Conservation (phyloP, 2,888 invertebrate species). For the Rhodophaea formosa region DNA sequence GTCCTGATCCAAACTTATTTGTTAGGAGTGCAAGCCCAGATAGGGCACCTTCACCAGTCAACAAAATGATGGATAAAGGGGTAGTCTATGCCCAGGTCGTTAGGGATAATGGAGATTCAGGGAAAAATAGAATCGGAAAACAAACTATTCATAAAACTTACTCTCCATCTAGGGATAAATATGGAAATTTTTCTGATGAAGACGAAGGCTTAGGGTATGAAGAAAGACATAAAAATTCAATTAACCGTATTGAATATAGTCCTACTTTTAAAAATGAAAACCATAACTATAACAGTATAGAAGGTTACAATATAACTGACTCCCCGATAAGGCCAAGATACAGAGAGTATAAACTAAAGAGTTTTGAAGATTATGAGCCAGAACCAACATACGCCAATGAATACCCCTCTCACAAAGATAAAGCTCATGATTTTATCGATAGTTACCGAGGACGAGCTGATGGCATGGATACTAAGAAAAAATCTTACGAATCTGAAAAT, state of each 20-base stretch:
- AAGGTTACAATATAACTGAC: slow-evolving; percentile 73
- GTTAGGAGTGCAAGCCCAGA: slow-evolving; percentile 71
- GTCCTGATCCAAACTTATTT: slow-evolving; percentile 73
- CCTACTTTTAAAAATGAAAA: slow-evolving; percentile 75
- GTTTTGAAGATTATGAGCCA: slow-evolving; percentile 75
- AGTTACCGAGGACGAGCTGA: slow-evolving; percentile 82
- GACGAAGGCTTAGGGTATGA: slow-evolving; percentile 91
- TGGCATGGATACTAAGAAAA: slow-evolving; percentile 83
- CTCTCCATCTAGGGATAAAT: slow-evolving; percentile 70
- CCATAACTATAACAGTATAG: slow-evolving; percentile 61
- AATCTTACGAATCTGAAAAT: slow-evolving; percentile 65
- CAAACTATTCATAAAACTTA: slow-evolving; percentile 79
- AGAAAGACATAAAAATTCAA: slow-evolving; percentile 69
- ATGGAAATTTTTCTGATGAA: slow-evolving; percentile 85
- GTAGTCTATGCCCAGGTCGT: slow-evolving; percentile 90
- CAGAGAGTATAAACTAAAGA: slow-evolving; percentile 79
- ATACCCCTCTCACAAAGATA: slow-evolving; percentile 53
- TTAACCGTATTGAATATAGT: slow-evolving; percentile 65
- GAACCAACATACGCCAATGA: slow-evolving; percentile 76
- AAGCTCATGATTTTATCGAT: slow-evolving; percentile 59
- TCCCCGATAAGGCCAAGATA: slow-evolving; percentile 84
- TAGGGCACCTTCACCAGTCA: slow-evolving; percentile 66
- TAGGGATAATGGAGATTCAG: slow-evolving; percentile 61
- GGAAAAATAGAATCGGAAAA: slow-evolving; percentile 49
- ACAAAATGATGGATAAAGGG: slow-evolving; percentile 78